Conservation (phyloP, 2,797 vertebrate genomes). For the Paratrypauchen microcephalus region DNA sequence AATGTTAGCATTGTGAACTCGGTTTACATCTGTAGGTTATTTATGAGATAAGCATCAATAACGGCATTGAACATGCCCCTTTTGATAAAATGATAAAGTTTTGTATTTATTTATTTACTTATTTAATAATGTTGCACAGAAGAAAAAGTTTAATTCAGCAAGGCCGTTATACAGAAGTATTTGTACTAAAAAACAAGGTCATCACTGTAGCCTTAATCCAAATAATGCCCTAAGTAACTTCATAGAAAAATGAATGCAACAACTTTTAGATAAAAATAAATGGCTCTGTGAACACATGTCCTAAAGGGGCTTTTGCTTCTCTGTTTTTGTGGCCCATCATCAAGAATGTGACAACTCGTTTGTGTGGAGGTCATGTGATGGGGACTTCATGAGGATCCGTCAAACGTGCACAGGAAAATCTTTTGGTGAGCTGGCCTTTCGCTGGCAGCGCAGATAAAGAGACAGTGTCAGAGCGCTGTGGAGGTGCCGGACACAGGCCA, state of each 20-base stretch:
- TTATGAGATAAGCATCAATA: no score
- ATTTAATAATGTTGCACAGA: no score
- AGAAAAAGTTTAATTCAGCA: no score
- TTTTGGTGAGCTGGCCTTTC: slow-evolving; percentile 69
- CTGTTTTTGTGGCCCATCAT: slow-evolving; percentile 27
- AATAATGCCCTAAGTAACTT: not conserved
- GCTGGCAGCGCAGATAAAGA: slow-evolving; percentile 77
- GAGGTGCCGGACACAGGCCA: slow-evolving; percentile 72
- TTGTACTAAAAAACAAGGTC: no score
- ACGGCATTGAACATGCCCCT: no score
- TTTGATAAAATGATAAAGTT: no score
- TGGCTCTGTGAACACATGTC: not conserved
- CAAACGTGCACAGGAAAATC: slow-evolving; percentile 75
- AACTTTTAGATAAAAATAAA: not conserved
- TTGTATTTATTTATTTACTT: no score
- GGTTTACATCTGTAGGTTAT: no score
- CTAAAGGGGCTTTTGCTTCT: slow-evolving; percentile 12
- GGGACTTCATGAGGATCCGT: slow-evolving; percentile 67
- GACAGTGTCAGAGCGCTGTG: slow-evolving; percentile 70
- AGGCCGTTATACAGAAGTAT: no score
- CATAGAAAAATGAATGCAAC: not conserved
- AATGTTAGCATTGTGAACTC: no score
- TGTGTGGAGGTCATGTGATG: slow-evolving; percentile 63
- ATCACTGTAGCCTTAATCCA: not conserved
- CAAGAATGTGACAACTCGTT: slow-evolving; percentile 52